Conservation (phyloP, 2,888 invertebrate genomes). For the Selenia dentaria region DNA sequence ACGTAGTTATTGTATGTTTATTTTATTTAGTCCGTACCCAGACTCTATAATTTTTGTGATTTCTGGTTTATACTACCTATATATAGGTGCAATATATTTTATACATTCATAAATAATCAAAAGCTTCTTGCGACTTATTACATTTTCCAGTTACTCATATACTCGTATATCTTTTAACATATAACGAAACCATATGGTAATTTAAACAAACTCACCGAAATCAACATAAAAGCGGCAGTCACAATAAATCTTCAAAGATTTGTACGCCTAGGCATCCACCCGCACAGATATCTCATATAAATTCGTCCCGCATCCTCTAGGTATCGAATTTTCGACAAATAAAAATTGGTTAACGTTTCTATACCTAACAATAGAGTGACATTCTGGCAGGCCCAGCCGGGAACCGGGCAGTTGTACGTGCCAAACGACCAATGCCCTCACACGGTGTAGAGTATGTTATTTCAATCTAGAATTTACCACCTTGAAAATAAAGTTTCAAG, state of each 20-base stretch:
- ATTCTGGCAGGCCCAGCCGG: conserved; percentile 43
- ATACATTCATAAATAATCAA: too few species aligned
- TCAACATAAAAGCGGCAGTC: neutral
- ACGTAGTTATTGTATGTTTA: too few species aligned
- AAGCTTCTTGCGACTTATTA: too few species aligned
- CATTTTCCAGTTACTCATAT: too few species aligned
- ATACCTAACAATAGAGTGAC: conserved; percentile 53
- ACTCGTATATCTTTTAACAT: too few species aligned
- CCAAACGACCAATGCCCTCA: conserved; percentile 52
- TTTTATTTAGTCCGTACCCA: too few species aligned
- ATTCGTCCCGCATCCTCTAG: conserved; percentile 13
- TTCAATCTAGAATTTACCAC: conserved; percentile 4
- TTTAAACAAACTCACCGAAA: too few species aligned
- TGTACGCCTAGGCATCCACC: conserved; percentile 6
- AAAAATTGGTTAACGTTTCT: conserved; percentile 55
- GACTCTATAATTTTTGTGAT: too few species aligned
- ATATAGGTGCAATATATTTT: too few species aligned
- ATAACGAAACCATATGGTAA: too few species aligned
- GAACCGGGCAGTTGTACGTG: conserved; percentile 46
- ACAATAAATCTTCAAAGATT: conserved; percentile 8
- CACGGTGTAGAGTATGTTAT: conserved; percentile 17
- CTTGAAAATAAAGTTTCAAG: conserved; percentile 19
- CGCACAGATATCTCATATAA: conserved; percentile 16
- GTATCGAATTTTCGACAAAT: conserved; percentile 49
- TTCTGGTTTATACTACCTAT: too few species aligned